Conservation (phyloP, 2,113 vertebrate genomes). For the Tautogolabrus adspersus region DNA sequence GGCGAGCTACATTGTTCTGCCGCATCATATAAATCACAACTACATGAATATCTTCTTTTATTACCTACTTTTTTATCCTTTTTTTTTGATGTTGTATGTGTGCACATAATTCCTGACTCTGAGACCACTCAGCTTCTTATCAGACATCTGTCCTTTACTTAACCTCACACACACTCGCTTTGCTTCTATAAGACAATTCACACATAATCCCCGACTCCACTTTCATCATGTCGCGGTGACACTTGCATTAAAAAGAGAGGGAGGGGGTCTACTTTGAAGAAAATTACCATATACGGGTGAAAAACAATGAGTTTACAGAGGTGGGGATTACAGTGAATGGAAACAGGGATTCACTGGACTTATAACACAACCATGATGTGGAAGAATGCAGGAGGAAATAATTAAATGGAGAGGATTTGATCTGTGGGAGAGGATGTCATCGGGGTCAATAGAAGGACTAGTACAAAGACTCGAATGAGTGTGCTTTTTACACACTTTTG, state of each 20-base stretch:
- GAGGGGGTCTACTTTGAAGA: slow-evolving; percentile 2
- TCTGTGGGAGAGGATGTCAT: neutral
- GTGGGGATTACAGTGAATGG: neutral
- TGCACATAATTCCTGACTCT: slow-evolving; percentile 21
- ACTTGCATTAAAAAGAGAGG: neutral
- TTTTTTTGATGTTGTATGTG: slow-evolving; percentile 36
- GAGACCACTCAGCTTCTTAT: slow-evolving; percentile 19
- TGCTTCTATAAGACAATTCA: slow-evolving; percentile 1
- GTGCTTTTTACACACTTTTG: neutral
- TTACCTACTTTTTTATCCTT: slow-evolving; percentile 28
- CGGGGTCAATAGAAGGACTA: slow-evolving; percentile 22
- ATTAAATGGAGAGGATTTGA: slow-evolving; percentile 35
- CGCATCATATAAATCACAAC: slow-evolving; percentile 43
- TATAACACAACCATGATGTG: slow-evolving; percentile 35
- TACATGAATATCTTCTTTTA: slow-evolving; percentile 20
- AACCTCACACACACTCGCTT: slow-evolving; percentile 37
- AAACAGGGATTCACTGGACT: slow-evolving; percentile 18
- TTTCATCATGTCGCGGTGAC: slow-evolving; percentile 30
- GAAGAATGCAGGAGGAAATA: slow-evolving; percentile 8
- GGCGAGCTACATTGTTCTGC: neutral
- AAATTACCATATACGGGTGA: slow-evolving; percentile 2
- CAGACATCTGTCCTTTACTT: slow-evolving; percentile 56
- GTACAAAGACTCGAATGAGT: neutral
- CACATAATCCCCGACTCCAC: slow-evolving; percentile 37
- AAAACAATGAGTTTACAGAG: slow-evolving; percentile 1